Evolutionary conservation across 30 jellyfish, hydroid and myxozoan species (phyloP).

Genomic region (Pseudorhiza aurosa): DNA sequence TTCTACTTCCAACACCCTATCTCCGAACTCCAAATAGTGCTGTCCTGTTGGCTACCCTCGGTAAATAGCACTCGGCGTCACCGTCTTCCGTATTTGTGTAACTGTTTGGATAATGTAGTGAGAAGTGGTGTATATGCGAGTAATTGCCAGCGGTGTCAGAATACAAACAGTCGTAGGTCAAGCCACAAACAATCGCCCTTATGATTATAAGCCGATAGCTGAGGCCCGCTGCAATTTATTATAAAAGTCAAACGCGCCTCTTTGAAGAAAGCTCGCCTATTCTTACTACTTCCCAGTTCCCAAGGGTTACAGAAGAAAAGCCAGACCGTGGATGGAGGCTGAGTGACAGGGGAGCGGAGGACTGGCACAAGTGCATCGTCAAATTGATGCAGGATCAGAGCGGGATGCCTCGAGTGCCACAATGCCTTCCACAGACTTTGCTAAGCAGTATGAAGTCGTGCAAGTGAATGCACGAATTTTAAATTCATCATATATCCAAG

Average conservation of each 20-base stretch:
- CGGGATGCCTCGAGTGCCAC: too few species aligned
- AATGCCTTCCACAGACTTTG: too few species aligned
- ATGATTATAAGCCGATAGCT: slow-evolving; percentile 60
- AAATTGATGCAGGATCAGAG: too few species aligned
- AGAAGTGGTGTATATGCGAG: slow-evolving; percentile 34
- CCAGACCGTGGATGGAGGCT: slow-evolving; percentile 38
- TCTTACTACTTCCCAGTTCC: slow-evolving; percentile 63
- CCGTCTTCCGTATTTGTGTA: slow-evolving; percentile 41
- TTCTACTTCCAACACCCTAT: too few species aligned
- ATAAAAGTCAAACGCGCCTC: slow-evolving; percentile 52
- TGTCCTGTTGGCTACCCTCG: background rate
- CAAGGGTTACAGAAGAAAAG: slow-evolving; percentile 34
- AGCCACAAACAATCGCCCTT: slow-evolving; percentile 61
- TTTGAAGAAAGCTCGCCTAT: slow-evolving; percentile 40
- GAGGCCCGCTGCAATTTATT: slow-evolving; percentile 69
- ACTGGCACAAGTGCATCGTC: too few species aligned
- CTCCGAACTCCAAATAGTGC: background rate
- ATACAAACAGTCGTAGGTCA: slow-evolving; percentile 59
- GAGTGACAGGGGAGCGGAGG: background rate
- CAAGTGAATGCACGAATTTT: too few species aligned
- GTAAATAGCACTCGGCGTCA: background rate
- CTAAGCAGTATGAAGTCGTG: too few species aligned
- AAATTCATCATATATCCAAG: too few species aligned
- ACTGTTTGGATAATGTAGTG: slow-evolving; percentile 56
- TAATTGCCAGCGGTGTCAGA: slow-evolving; percentile 56